These are phyloP conservation scores for Pitangus sulphuratus DNA, from an alignment of 2,797 vertebrate genomes.

Conservation along the genomic window DNA sequence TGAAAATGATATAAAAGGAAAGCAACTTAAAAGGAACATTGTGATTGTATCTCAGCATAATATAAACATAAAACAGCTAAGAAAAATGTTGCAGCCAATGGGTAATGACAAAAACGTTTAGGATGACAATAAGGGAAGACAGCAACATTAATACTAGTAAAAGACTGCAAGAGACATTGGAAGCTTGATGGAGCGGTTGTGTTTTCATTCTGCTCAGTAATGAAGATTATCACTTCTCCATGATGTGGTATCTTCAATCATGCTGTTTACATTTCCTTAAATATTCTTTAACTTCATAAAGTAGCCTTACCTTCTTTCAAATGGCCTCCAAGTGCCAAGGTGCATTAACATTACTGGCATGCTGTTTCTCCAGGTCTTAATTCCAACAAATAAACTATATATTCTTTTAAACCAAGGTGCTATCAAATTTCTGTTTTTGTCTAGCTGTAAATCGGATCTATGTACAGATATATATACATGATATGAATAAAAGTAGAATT, in stretches of 20 bases:
- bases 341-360: not conserved
- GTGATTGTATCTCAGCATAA: not conserved
- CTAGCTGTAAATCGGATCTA: not conserved
- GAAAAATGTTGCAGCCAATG: not conserved
- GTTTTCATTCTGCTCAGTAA: slow-evolving; percentile 2
- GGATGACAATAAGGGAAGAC: not conserved
- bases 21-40: not conserved
- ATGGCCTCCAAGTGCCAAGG: not conserved
- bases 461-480: not conserved
- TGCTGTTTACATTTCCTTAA: not conserved
- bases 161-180: not conserved
- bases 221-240: not conserved
- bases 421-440: not conserved
- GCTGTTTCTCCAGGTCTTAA: not conserved
- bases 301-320: not conserved
- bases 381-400: not conserved
- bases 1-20: not conserved
- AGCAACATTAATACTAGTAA: not conserved
- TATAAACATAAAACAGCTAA: not conserved
- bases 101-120: not conserved
- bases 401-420: not conserved
- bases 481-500: not conserved
- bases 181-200: not conserved
- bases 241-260: not conserved
- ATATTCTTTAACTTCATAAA: not conserved